phyloP scores from a whole-genome alignment of 2,797 vertebrate species.

The Lophotriccus pileatus region DNA sequence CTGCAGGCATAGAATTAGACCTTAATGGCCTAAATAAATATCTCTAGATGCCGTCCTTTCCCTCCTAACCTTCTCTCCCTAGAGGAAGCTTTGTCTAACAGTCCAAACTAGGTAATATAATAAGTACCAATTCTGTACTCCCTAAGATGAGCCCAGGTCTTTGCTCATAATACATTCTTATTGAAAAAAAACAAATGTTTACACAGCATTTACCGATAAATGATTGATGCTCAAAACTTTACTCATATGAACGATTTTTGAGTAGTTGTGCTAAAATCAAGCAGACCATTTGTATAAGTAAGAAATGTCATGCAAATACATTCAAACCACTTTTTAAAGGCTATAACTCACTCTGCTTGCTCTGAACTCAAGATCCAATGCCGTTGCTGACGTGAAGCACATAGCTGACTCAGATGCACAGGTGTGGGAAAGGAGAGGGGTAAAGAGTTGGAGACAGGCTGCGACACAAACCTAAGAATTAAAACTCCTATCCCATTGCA shows the following conservation, averaged over 20 bases:
- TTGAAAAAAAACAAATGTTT: background rate
- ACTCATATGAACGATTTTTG: background rate
- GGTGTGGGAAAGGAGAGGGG: background rate
- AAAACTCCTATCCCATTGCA: background rate
- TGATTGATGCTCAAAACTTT: background rate
- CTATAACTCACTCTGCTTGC: background rate
- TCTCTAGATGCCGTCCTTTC: background rate
- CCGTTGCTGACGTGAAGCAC: background rate
- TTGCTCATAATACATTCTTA: background rate
- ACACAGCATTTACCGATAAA: background rate
- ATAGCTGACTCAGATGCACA: background rate
- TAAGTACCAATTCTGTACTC: background rate
- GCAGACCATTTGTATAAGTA: background rate
- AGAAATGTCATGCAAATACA: background rate
- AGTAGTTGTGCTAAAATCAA: background rate
- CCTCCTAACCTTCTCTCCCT: background rate
- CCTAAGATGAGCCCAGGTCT: background rate
- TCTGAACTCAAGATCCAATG: background rate
- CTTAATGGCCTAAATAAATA: conserved; percentile 55
- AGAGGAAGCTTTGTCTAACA: background rate
- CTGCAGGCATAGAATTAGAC: conserved; percentile 22
- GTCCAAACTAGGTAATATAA: background rate
- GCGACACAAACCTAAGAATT: background rate
- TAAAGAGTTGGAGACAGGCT: background rate
- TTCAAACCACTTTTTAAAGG: background rate